Evolutionary conservation across 2,113 vertebrate genomes (phyloP), one percentile per base, ranked within the genome.

Genomic region (Aphyosemion australe): DNA sequence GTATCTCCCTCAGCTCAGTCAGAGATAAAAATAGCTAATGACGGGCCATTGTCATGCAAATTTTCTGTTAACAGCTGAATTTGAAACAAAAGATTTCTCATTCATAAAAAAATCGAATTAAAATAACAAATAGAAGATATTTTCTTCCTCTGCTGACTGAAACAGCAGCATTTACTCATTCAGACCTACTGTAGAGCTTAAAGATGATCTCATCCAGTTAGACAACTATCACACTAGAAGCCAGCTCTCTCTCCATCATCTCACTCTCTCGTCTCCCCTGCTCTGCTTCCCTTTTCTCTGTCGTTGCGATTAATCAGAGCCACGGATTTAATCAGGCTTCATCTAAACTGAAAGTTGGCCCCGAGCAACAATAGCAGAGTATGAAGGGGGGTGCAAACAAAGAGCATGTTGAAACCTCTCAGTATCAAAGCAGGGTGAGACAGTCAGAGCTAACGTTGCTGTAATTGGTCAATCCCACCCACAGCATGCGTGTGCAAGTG

Each of bases 241-340:
- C 58, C 56, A 54, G 31, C 43, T 76, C 72, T 66, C 55, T 57
- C 65, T 41, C 31, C 60, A 66, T 64, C 64, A 48, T 26, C 72
- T 48, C 48, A 11, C 43, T 50, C 19, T 21, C 53, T 31, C 3
- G 37, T 56, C 67, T 66, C 62, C 52, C 65, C 68, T 16, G 61
- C 68, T 71, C 57, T 55, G 73, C 67, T 59, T 47, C 76, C 65
- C 69, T 63, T 75, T 64, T 61, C 64, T 79, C 72, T 70, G 58
- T 64, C 49, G 42, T 41, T 71, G 69, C 41, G 12, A 78, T 53
- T 42, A 68, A 55, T 80, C 79, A 84, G 78, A 85, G 85, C 88
- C 85, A 86, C 63, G 85, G 89, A 90, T 91, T 86, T 82, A 87
- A 92, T 90, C 87, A 85, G 86, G 46, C 58, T 74, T 79, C 75